Evolutionary conservation across 1,140 invertebrate species (phyloP), one percentile per base, ranked within the genome.

Genomic region (Eueides isabella): DNA sequence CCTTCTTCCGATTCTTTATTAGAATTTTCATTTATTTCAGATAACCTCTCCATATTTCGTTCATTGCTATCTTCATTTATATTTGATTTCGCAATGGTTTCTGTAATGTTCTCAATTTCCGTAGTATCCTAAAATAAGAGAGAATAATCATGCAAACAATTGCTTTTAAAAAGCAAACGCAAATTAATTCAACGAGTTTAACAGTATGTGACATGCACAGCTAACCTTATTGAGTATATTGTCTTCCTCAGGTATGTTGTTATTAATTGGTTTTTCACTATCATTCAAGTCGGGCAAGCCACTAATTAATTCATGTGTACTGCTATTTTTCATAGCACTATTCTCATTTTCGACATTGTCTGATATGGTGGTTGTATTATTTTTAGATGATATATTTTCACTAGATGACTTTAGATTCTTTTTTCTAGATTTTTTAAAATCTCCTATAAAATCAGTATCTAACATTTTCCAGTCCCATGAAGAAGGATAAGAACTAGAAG

Each of bases 391-490:
- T 66, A 92, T 87, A 74, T 94, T 94, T 83, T 94, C 93, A 73
- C 75, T 89, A 14, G 93, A 90, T 44, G 89, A 85, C 78, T 89
- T 93, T 29, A 88, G 74, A 76, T 90, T 88, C 79, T 87, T 91
- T 81, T 85, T 91, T 71, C 82, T 85, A 7, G 84, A 83, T 70
- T 92, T 93, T 80, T 93, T 89, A 67, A 91, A 74, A 78, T 93
- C 90, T 33, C 83, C 77, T 79, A 88, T 86, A 67, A 91, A 90
- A 7, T 94, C 93, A 1, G 88, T 87, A 67, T 94, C 94, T 65
- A 96, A 85, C 67, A 96, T 92, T 80, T 94, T 94, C 97, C 97
- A 97, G 76, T 97, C 96, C 95, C 95, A 96, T 38, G 94, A 94
- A 48, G 94, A 88, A 16, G 96, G 96, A 79, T 95, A 96, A 11